Percentiles rank a stretch among this genome's conserved stretches.
These are phyloP conservation scores for Gambelia wislizenii DNA, from an alignment of 2,797 vertebrate genomes.

Conservation along the genomic window DNA sequence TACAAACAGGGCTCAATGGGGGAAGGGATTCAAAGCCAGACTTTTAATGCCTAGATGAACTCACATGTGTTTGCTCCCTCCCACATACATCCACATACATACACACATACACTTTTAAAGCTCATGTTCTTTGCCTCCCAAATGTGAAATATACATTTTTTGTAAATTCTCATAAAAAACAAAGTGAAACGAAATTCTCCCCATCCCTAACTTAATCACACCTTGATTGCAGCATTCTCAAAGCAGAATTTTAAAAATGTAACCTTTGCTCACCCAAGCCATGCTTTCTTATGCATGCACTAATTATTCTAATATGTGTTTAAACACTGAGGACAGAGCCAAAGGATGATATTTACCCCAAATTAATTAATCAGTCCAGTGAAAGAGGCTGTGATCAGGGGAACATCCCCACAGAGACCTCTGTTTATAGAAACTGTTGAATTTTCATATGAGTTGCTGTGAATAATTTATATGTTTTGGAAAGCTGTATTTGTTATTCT, in stretches of 20 bases:
- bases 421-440: slow-evolving; percentile 24
- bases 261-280: neutral
- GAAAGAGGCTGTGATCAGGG: slow-evolving; percentile 31
- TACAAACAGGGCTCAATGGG: neutral
- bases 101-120: neutral
- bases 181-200: neutral
- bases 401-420: slow-evolving; percentile 34
- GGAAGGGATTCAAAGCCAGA: neutral
- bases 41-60: neutral
- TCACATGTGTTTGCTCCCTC: neutral
- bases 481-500: slow-evolving; percentile 13
- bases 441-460: slow-evolving; percentile 14
- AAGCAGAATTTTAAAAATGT: neutral
- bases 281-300: neutral
- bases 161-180: neutral
- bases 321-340: slow-evolving; percentile 25
- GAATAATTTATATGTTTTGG: slow-evolving; percentile 36
- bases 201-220: neutral
- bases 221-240: neutral
- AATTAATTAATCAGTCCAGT: slow-evolving; percentile 35
- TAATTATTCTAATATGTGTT: slow-evolving; percentile 28
- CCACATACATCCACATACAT: no score
- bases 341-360: slow-evolving; percentile 30
- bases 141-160: neutral
- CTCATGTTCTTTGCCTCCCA: neutral